phyloP scores from a whole-genome alignment of 2,113 vertebrate genomes.

The Alethe castanea region DNA sequence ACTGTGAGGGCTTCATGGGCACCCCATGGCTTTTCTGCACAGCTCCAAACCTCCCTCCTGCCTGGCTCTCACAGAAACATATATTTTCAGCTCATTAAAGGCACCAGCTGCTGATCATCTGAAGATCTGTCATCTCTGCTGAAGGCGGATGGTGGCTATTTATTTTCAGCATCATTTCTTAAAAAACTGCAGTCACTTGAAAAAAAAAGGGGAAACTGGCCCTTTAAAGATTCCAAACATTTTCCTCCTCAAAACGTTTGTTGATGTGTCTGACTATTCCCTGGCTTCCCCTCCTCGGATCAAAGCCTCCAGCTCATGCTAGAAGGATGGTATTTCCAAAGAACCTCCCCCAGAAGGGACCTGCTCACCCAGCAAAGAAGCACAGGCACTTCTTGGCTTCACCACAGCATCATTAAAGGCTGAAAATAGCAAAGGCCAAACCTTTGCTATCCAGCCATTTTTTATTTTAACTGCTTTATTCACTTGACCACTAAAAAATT shows the following conservation, averaged over 20 bases:
- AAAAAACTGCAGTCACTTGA: not conserved
- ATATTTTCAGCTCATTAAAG: not conserved
- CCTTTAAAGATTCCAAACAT: slow-evolving; percentile 16
- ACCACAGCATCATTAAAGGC: not conserved
- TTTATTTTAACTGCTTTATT: slow-evolving; percentile 46
- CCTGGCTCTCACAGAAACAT: not conserved
- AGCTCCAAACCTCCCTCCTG: not conserved
- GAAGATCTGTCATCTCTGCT: slow-evolving; percentile 4
- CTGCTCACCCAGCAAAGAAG: slow-evolving; percentile 40
- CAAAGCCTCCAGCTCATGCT: slow-evolving; percentile 28
- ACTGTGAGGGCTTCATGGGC: fast-evolving
- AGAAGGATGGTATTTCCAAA: slow-evolving; percentile 51
- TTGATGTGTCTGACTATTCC: slow-evolving; percentile 23
- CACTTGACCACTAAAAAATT: slow-evolving; percentile 60
- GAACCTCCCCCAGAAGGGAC: slow-evolving; percentile 57
- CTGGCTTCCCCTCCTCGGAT: not conserved
- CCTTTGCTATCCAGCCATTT: slow-evolving; percentile 36
- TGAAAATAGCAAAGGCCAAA: slow-evolving; percentile 35
- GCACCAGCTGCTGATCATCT: slow-evolving; percentile 37
- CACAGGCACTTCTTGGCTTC: slow-evolving; percentile 4
- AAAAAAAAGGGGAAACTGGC: not conserved
- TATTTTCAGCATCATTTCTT: not conserved
- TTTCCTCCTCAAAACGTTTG: not conserved
- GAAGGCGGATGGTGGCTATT: slow-evolving; percentile 8
- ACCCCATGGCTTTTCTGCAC: not conserved